A percentile compares a stretch with the other conserved stretches of the same genome.
Conservation (phyloP, 2,797 vertebrate genomes). For the Acipenser ruthenus region DNA sequence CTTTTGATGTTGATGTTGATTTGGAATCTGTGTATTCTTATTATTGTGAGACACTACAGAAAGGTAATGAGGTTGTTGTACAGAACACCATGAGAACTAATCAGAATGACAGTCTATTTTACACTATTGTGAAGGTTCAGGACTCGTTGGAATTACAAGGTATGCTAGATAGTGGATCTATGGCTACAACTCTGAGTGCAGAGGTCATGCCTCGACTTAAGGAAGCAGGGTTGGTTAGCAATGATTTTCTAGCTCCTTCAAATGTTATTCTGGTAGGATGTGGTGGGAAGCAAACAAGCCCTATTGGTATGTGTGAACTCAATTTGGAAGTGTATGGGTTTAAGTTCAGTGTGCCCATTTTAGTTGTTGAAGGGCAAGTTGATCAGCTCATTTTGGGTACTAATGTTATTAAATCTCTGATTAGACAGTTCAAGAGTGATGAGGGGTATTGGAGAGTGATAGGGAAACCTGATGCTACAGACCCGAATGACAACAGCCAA, state of each 20-base stretch:
- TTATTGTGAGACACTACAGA: not conserved
- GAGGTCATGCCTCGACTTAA: constrained; percentile 7
- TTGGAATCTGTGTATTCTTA: constrained; percentile 7
- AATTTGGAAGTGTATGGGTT: not conserved
- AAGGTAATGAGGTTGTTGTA: constrained; percentile 10
- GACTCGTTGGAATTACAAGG: constrained; percentile 7
- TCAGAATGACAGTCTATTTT: constrained; percentile 17
- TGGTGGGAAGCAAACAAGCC: constrained; percentile 13
- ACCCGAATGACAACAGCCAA: too few relatives aligned
- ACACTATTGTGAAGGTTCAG: constrained; percentile 14
- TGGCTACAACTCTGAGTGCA: constrained; percentile 22
- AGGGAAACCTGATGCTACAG: constrained; percentile 10
- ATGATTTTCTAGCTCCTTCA: not conserved
- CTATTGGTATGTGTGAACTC: constrained; percentile 16
- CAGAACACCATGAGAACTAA: constrained; percentile 20
- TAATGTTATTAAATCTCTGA: constrained; percentile 25
- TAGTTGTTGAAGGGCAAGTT: constrained; percentile 17
- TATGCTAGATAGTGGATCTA: constrained; percentile 24
- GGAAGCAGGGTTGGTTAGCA: constrained; percentile 7
- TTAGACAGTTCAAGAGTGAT: constrained; percentile 12
- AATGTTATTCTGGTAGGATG: constrained; percentile 25
- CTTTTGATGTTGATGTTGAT: constrained; percentile 5
- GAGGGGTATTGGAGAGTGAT: constrained; percentile 6
- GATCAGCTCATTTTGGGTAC: constrained; percentile 18
- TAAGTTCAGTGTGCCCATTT: not conserved